Percentiles rank a stretch among this genome's conserved stretches.
phyloP scores from a whole-genome alignment of 1,140 invertebrate genomes.

The Mesaphorura yosii region DNA sequence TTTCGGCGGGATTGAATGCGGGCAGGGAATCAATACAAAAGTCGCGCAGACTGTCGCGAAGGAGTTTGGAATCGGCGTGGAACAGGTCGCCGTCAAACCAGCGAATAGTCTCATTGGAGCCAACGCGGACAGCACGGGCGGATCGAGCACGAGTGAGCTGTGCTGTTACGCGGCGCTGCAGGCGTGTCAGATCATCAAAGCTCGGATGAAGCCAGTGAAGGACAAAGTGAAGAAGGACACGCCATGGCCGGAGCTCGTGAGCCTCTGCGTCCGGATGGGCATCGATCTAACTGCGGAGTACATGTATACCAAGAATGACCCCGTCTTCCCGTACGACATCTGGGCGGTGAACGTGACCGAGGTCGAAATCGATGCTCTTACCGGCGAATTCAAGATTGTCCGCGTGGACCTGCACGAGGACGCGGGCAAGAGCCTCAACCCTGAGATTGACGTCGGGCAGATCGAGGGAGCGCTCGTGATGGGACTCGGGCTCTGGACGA shows the following conservation, averaged over 20 bases:
- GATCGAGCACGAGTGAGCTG: slow-evolving; percentile 57
- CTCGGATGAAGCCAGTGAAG: slow-evolving; percentile 50
- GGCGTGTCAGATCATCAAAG: slow-evolving; percentile 51
- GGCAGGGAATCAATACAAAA: slow-evolving; percentile 59
- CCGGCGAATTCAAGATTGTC: slow-evolving; percentile 42
- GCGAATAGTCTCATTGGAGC: slow-evolving; percentile 48
- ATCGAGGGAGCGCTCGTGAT: slow-evolving; percentile 77
- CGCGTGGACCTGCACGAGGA: slow-evolving; percentile 66
- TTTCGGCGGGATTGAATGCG: slow-evolving; percentile 71
- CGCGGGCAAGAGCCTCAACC: slow-evolving; percentile 59
- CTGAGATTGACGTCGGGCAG: slow-evolving; percentile 51
- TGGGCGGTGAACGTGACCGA: slow-evolving; percentile 52
- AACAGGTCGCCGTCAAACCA: slow-evolving; percentile 54
- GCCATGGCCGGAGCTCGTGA: slow-evolving; percentile 54
- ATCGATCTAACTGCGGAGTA: slow-evolving; percentile 34
- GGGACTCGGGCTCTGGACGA: slow-evolving; percentile 69
- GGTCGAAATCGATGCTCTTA: slow-evolving; percentile 62
- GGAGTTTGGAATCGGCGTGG: slow-evolving; percentile 56
- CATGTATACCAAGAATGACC: slow-evolving; percentile 31
- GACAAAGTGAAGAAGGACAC: slow-evolving; percentile 37
- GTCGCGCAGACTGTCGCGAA: slow-evolving; percentile 63
- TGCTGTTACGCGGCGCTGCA: slow-evolving; percentile 51
- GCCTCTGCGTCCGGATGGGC: slow-evolving; percentile 48
- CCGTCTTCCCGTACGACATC: slow-evolving; percentile 46
- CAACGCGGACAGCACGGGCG: slow-evolving; percentile 54